A percentile compares a stretch with the other conserved stretches of the same genome.
Conservation (phyloP, 2,888 invertebrate genomes). For the Hypselothyrea guttata region DNA sequence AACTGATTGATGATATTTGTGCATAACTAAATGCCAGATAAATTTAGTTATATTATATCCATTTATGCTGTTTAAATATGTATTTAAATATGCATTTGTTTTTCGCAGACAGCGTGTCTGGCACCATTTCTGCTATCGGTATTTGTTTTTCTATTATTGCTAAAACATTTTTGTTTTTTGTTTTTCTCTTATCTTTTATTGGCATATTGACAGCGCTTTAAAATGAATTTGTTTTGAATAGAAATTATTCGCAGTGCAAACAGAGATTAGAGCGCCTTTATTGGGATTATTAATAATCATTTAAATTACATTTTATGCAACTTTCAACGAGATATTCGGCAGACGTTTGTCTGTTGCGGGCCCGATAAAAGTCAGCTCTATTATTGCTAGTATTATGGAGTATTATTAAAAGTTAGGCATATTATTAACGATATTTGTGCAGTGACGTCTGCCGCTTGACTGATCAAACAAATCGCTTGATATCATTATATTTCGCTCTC, state of each 20-base stretch:
- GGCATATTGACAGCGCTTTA: conserved; percentile 4
- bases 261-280: background rate
- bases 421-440: conserved; percentile 29
- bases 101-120: conserved; percentile 28
- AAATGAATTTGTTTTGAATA: conserved; percentile 4
- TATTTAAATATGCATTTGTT: conserved; percentile 20
- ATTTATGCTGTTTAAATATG: conserved; percentile 18
- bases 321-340: background rate
- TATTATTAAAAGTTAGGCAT: conserved; percentile 7
- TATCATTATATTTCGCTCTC: conserved; percentile 25
- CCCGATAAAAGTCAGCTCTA: background rate
- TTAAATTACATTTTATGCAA: conserved; percentile 1
- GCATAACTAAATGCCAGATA: conserved; percentile 1
- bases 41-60: background rate
- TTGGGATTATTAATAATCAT: too few species aligned
- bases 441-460: conserved; percentile 26
- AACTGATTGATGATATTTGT: conserved; percentile 15
- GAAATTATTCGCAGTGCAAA: too few species aligned
- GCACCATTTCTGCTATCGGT: conserved; percentile 4
- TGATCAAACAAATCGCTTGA: conserved; percentile 28
- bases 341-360: background rate
- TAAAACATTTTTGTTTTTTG: too few species aligned
- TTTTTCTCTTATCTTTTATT: background rate
- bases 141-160: conserved; percentile 1
- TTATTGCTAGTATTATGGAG: conserved; percentile 1